Evolutionary conservation across 2,797 vertebrate species (phyloP), one percentile per base, ranked within the genome.

Genomic region (Sebastes hubbsi): DNA sequence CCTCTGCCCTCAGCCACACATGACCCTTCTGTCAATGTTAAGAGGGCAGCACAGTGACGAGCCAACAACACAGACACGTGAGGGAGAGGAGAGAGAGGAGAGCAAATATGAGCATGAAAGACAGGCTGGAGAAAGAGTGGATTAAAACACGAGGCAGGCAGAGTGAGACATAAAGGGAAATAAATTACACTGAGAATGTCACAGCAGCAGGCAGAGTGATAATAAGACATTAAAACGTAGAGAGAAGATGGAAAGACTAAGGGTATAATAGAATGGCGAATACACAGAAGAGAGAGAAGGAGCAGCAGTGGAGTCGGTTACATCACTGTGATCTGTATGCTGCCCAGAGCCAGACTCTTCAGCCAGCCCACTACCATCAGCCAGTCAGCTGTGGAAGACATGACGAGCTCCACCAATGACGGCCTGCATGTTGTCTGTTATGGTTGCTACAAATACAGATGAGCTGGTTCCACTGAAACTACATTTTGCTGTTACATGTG

Each of bases 1-100:
- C 81, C 58, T 77, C 75, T 66, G 90, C 92, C 88, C 81, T 87
- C 78, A 92, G 93, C 88, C 87, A 89, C 84, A 83, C 85, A 81
- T 56, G 76, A 91, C 85, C 85, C 90, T 83, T 80, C 87, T 85
- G 88, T 91, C 82, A 84, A 78, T 70, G 87, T 89, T 72, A 75
- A 73, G 77, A 90, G 86, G 56, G 77, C 81, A 86, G 75, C 81
- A 77, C 75, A 9, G 88, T 75, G 81, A 87, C 38, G 58, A 87
- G 77, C 72, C 75, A 85, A 82, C 89, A 85, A 73, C 83, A 61
- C 56, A 29, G 65, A 88, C 91, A 93, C 86, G 78, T 92, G 92
- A 92, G 85, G 63, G 54, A 59, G 72, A 42, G 49, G 42, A 70
- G 85, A 46, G 65, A 59, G 78, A 62, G 64, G 27, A 65, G 66